phyloP scores from a whole-genome alignment of 2,888 invertebrate species.

The Standfussiana lucernea region DNA sequence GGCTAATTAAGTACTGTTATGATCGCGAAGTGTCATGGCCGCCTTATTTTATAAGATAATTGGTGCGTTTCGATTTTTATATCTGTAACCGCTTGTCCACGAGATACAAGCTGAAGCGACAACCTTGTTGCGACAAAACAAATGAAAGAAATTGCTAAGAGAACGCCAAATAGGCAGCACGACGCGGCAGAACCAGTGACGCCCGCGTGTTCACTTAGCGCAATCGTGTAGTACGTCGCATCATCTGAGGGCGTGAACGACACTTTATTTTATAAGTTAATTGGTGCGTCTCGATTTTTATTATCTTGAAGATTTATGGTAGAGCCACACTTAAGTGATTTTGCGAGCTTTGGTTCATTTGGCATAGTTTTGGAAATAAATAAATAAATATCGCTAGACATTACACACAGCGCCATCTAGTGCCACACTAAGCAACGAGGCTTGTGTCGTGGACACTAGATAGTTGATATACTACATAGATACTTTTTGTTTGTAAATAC shows the following conservation, averaged over 20 bases:
- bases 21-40: constrained; percentile 56
- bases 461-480: no score
- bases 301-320: constrained; percentile 1
- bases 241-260: neutral
- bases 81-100: neutral
- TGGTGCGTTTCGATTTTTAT: constrained; percentile 44
- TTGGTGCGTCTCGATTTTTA: constrained; percentile 41
- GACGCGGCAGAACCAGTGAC: neutral
- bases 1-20: constrained; percentile 68
- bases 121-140: neutral
- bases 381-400: no score
- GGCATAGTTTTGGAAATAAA: neutral
- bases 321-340: neutral
- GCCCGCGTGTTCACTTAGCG: neutral
- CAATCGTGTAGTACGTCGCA: neutral
- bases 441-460: no score
- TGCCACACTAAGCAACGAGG: no score
- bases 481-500: no score
- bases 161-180: neutral
- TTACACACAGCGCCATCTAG: no score
- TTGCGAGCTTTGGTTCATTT: neutral
- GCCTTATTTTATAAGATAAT: constrained; percentile 54
- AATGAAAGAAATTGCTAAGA: neutral
- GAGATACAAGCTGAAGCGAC: neutral
- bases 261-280: constrained; percentile 45